Conservation (phyloP, 2,888 invertebrate species). For the Heliconius ismenius region DNA sequence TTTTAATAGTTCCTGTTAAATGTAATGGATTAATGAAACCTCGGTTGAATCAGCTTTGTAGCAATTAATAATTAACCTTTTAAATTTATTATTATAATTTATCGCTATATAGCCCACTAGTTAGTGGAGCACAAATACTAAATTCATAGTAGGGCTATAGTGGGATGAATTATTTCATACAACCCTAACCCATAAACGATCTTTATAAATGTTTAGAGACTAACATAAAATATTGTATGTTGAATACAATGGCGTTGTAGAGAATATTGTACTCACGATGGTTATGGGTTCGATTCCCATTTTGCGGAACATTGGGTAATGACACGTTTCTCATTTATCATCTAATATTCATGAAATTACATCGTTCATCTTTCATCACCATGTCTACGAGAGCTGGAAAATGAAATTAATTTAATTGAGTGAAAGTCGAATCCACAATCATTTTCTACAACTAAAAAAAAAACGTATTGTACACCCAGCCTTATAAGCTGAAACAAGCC, state of each 20-base stretch:
- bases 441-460: not conserved
- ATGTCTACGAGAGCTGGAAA: too few species aligned
- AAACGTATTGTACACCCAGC: not conserved
- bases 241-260: not conserved
- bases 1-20: too few species aligned
- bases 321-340: too few species aligned
- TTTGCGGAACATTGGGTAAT: not conserved
- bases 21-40: too few species aligned
- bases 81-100: too few species aligned
- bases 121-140: slow-evolving; percentile 5
- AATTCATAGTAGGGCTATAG: slow-evolving; percentile 6
- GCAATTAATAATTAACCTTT: too few species aligned
- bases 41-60: too few species aligned
- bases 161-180: slow-evolving; percentile 9
- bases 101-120: not conserved
- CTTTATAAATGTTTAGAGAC: slow-evolving; percentile 1
- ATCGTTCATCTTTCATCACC: too few species aligned
- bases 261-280: not conserved
- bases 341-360: too few species aligned
- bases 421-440: not conserved
- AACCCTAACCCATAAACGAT: slow-evolving; percentile 2
- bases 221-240: not conserved
- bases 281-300: not conserved
- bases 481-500: slow-evolving; percentile 10
- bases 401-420: too few species aligned